Base-by-base conservation (phyloP, 2,113 vertebrate genomes). In the Platysternon megacephalum region DNA sequence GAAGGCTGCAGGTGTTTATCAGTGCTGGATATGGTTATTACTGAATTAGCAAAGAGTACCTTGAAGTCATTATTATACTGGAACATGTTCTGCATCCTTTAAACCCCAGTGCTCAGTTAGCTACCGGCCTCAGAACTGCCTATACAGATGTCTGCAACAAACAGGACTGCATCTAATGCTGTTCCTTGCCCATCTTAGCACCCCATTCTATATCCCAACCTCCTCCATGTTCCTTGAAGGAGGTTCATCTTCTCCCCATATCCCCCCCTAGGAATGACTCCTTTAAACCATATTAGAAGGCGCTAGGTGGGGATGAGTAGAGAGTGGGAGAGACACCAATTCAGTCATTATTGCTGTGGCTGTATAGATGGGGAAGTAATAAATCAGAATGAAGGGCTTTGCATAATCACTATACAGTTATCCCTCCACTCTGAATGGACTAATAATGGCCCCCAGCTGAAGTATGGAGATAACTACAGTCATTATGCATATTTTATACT, bases 391-490 rank as follows among this genome's bases (percentile, higher is more conserved):
- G 42, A 44, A 76, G 42, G 39, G 22, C 44, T 76, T 86, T 91
- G 94, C 79, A 19, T 76, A 91, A 96, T 91, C 95, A 83, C 1
- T 10, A 46, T 19, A 87, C 94, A 92, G 92, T 96, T 85, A 82
- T 88, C 58, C 58, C 65, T 89, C 91, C 65, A 12, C 89, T 93
- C 85, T 44, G 46, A 93, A 93, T 79, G 89, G n/a, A 79, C 79
- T 97, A 97, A 95, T 94, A 82, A 96, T 89, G 96, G 95, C 92
- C 96, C 96, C 42, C 85, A 94, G 96, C 91, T 91, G 93, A 97
- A 95, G 88, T 86, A 87, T 2, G 58, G 82, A 92, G 91, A 93
- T 92, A 93, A 85, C 89, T 84, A 74, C 11, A 48, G 58, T 91
- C 89, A 95, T 96, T 95, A 97, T 92, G 87, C 87, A 93, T 91